Conservation (phyloP, 2,113 vertebrate genomes). For the Mus spicilegus region DNA sequence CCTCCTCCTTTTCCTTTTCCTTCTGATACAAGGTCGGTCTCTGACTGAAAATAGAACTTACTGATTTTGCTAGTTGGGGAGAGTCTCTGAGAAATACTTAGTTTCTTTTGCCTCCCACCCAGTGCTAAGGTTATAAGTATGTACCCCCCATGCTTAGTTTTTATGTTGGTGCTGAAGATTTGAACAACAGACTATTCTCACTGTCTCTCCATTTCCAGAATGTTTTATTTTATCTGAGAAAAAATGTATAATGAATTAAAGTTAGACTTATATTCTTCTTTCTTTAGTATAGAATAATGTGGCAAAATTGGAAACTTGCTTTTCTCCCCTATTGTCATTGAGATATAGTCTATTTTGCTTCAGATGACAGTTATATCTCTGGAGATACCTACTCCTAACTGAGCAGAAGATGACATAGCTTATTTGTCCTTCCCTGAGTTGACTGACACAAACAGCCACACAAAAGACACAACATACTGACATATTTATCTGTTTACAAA, state of each 20-base stretch:
- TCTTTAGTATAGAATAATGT: not conserved
- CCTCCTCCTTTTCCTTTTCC: accelerated
- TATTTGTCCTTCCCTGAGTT: too few relatives aligned
- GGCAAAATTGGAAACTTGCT: not conserved
- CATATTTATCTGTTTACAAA: not conserved
- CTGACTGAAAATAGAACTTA: not conserved
- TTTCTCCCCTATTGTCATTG: not conserved
- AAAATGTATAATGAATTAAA: not conserved
- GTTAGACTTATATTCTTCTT: not conserved
- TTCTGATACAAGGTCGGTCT: not conserved
- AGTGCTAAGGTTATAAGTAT: not conserved
- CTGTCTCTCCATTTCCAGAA: not conserved
- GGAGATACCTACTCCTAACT: not conserved
- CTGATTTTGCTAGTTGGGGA: not conserved
- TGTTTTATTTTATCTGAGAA: not conserved
- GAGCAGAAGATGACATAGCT: not conserved
- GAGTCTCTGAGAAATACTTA: not conserved
- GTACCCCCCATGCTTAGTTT: not conserved
- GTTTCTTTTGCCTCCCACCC: not conserved
- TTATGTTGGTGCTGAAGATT: not conserved
- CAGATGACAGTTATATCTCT: not conserved
- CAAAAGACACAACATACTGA: not conserved
- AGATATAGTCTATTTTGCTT: not conserved
- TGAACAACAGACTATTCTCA: not conserved
- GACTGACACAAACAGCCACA: not conserved